phyloP scores from a whole-genome alignment of 2,113 vertebrate species.

The Lamprotornis superbus region DNA sequence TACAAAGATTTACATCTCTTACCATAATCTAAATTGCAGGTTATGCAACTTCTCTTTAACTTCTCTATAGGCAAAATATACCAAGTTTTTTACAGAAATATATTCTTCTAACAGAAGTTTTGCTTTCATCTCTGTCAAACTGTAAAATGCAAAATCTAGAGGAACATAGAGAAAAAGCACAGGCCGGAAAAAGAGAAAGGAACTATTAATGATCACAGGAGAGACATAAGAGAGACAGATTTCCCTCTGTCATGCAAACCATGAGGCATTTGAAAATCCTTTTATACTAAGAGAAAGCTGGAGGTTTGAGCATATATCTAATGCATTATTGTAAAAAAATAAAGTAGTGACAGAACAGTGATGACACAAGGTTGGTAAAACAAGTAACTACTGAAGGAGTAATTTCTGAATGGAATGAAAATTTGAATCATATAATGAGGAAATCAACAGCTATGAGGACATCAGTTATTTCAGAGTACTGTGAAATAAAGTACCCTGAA shows the following conservation, averaged over 20 bases:
- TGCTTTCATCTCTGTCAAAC: not conserved
- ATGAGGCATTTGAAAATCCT: not conserved
- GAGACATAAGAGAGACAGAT: not conserved
- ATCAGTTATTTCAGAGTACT: not conserved
- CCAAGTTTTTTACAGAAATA: not conserved
- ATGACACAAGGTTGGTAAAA: not conserved
- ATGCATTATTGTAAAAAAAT: not conserved
- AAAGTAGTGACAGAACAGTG: not conserved
- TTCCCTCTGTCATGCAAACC: not conserved
- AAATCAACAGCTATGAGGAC: not conserved
- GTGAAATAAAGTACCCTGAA: not conserved
- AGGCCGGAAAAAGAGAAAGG: not conserved
- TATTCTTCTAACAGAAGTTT: not conserved
- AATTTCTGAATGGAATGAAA: not conserved
- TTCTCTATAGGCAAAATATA: not conserved
- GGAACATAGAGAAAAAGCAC: not conserved
- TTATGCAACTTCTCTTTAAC: too few relatives aligned
- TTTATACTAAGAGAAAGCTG: not conserved
- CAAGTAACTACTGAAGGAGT: not conserved
- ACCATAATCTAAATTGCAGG: not conserved
- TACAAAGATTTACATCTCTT: not conserved
- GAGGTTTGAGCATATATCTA: not conserved
- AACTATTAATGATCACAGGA: not conserved
- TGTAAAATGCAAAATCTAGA: not conserved
- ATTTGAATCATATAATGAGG: not conserved